Evolutionary conservation across 1,140 invertebrate genomes (phyloP).

Genomic region (Ganaspis sp.): DNA sequence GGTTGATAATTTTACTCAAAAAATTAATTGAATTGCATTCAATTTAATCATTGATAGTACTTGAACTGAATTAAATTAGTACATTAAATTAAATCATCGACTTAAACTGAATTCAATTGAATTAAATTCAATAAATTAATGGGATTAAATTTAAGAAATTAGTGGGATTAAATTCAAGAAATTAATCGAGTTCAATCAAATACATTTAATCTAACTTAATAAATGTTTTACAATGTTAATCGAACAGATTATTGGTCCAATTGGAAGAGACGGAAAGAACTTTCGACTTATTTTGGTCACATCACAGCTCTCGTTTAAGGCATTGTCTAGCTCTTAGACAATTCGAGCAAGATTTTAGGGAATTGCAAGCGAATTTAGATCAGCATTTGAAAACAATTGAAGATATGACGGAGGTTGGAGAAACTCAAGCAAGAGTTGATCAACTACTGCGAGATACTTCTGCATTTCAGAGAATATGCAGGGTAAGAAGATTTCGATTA

Average conservation of each 20-base stretch:
- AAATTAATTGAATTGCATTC: no score
- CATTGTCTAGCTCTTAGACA: conserved; percentile 92
- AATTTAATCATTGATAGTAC: no score
- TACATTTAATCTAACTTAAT: no score
- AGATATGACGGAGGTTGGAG: conserved; percentile 91
- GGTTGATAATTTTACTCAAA: conserved; percentile 76
- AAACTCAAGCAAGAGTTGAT: conserved; percentile 87
- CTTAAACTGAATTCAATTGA: neutral
- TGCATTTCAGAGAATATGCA: conserved; percentile 86
- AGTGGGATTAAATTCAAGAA: no score
- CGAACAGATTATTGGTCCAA: conserved; percentile 89
- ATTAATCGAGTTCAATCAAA: no score
- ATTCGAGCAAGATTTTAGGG: conserved; percentile 92
- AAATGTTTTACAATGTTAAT: neutral
- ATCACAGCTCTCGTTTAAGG: conserved; percentile 90
- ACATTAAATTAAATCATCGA: neutral
- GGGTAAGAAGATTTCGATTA: conserved; percentile 73
- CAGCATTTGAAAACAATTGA: conserved; percentile 84
- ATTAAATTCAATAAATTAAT: no score
- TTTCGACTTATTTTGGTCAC: conserved; percentile 95
- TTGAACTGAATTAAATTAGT: no score
- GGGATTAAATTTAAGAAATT: no score
- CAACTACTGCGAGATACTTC: conserved; percentile 86
- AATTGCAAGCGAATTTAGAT: conserved; percentile 85
- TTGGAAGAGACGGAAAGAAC: conserved; percentile 95